These are phyloP conservation scores for Phymastichus coffea DNA, from an alignment of 1,140 invertebrate species.

Conservation along the genomic window DNA sequence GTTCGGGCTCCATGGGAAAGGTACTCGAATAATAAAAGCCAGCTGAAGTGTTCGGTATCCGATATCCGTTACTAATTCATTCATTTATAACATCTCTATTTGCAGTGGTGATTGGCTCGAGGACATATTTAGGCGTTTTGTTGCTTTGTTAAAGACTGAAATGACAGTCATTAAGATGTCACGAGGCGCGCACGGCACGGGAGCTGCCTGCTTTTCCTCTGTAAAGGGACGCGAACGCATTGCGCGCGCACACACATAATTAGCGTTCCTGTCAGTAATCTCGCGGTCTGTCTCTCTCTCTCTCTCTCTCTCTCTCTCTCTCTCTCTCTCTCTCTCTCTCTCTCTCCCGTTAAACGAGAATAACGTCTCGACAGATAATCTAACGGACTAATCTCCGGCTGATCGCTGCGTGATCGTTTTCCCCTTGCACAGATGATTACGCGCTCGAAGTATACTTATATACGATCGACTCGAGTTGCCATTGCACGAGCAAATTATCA, in stretches of 20 bases:
- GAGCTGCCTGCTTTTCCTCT: too few relatives aligned
- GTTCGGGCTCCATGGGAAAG: too few relatives aligned
- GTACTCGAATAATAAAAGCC: too few relatives aligned
- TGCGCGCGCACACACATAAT: conserved; percentile 10
- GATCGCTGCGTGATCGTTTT: conserved; percentile 17
- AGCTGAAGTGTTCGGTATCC: too few relatives aligned
- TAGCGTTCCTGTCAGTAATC: conserved; percentile 16
- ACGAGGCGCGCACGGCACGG: too few relatives aligned
- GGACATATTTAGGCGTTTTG: too few relatives aligned
- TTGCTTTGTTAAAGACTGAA: too few relatives aligned
- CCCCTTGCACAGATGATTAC: conserved; percentile 19
- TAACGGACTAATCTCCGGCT: conserved; percentile 18
- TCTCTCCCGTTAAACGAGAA: background rate
- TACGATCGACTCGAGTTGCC: background rate
- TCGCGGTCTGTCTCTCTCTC: background rate
- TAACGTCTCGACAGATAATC: conserved; percentile 17
- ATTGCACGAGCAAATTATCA: background rate
- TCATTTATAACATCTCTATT: too few relatives aligned
- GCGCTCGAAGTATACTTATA: too few relatives aligned
- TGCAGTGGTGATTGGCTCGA: too few relatives aligned
- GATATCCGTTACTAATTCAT: too few relatives aligned
- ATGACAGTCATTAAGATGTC: background rate
- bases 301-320: background rate
- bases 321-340: background rate
- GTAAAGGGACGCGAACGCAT: background rate